Conservation (phyloP, 1,140 invertebrate genomes). For the Aphaenogaster rudis region DNA sequence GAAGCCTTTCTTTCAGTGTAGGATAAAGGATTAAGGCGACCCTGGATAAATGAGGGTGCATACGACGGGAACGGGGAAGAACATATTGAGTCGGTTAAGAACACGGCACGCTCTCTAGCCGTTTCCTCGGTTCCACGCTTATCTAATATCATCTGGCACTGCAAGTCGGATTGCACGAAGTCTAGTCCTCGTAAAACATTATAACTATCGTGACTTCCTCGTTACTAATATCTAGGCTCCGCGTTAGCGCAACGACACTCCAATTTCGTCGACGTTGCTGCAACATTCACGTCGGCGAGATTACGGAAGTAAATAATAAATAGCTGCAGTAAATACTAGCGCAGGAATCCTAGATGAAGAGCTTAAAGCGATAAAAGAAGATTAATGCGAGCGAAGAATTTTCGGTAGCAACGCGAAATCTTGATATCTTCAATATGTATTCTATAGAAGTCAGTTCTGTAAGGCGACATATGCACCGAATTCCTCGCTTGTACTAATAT, state of each 20-base stretch:
- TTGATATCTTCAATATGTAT: conserved; percentile 5
- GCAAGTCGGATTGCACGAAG: conserved; percentile 22
- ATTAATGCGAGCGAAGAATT: neutral
- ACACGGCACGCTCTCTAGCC: conserved; percentile 16
- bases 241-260: conserved; percentile 21
- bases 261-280: conserved; percentile 21
- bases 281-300: neutral
- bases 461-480: neutral
- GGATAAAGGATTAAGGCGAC: neutral
- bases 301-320: conserved; percentile 40
- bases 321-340: neutral
- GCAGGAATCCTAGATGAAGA: neutral
- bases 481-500: neutral
- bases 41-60: neutral
- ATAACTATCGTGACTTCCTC: conserved; percentile 35
- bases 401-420: neutral
- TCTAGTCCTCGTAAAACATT: conserved; percentile 65
- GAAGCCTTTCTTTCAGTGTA: too few species aligned
- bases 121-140: conserved; percentile 36
- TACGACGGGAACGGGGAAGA: neutral
- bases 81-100: conserved; percentile 35
- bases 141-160: conserved; percentile 55
- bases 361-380: neutral
- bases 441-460: neutral
- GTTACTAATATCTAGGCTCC: conserved; percentile 65